phyloP scores from a whole-genome alignment of 2,113 vertebrate species.

The Zonotrichia leucophrys region DNA sequence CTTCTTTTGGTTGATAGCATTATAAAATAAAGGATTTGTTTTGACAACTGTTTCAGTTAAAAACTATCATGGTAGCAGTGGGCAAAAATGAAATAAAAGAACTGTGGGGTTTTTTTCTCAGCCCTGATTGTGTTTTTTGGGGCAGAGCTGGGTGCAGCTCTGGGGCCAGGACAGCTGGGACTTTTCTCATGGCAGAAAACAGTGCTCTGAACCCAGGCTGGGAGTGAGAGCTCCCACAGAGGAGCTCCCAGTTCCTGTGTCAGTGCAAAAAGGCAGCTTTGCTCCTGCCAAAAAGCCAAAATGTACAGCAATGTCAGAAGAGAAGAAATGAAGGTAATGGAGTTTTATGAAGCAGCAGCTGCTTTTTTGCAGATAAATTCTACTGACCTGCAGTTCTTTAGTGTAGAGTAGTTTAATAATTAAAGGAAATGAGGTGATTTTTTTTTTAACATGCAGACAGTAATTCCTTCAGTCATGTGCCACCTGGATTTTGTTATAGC shows the following conservation, averaged over 20 bases:
- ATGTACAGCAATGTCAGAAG: background rate
- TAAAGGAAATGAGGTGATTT: background rate
- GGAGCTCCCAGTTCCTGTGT: background rate
- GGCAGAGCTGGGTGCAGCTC: background rate
- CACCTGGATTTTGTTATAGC: background rate
- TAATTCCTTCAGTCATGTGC: background rate
- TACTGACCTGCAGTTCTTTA: background rate
- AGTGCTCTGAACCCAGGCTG: background rate
- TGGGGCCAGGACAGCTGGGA: background rate
- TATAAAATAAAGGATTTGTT: slow-evolving; percentile 31
- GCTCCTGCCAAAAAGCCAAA: background rate
- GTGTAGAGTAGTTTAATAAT: background rate
- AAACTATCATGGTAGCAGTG: background rate
- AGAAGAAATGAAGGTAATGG: background rate
- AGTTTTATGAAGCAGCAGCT: background rate
- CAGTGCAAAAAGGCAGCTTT: background rate
- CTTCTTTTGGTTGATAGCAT: background rate
- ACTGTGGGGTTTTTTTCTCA: background rate
- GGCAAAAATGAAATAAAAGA: accelerated
- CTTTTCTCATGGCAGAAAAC: background rate
- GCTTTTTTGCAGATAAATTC: background rate
- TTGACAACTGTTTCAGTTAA: background rate
- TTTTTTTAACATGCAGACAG: background rate
- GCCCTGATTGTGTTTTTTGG: background rate
- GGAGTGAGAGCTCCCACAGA: background rate